phyloP scores from a whole-genome alignment of 2,113 vertebrate species.

The Cinclus mexicanus region DNA sequence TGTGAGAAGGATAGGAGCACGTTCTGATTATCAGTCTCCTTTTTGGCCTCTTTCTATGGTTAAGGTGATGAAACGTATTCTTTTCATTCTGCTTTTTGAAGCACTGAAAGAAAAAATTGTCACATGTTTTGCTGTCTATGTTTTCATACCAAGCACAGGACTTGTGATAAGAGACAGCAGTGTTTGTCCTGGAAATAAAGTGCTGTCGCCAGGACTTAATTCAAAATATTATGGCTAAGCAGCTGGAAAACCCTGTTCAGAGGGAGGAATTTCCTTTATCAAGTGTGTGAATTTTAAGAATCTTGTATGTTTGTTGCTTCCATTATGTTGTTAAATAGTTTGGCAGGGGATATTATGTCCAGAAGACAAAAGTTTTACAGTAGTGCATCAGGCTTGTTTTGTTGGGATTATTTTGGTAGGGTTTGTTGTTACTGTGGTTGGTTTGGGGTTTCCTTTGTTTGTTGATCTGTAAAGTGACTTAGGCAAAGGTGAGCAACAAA shows the following conservation, averaged over 20 bases:
- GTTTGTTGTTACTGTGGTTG: not conserved
- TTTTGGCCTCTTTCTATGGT: not conserved
- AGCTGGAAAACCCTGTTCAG: not conserved
- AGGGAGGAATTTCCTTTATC: not conserved
- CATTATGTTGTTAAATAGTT: not conserved
- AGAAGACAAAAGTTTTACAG: not conserved
- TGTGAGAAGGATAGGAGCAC: not conserved
- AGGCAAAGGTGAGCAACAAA: not conserved
- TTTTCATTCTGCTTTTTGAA: not conserved
- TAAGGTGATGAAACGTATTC: not conserved
- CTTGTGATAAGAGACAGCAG: not conserved
- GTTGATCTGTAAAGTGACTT: not conserved
- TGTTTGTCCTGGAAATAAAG: not conserved
- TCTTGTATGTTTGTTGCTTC: not conserved
- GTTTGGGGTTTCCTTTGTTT: not conserved
- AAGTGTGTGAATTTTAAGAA: not conserved
- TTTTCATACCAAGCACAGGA: not conserved
- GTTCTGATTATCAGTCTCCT: not conserved
- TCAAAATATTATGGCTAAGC: not conserved
- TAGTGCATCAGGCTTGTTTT: not conserved
- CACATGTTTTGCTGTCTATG: not conserved
- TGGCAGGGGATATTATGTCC: not conserved
- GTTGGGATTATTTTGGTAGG: not conserved
- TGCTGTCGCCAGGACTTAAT: not conserved
- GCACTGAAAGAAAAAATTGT: not conserved